A percentile compares a stretch with the other conserved stretches of the same genome.
Evolutionary conservation across 2,113 vertebrate species (phyloP).

Genomic region (Cepphus grylle): DNA sequence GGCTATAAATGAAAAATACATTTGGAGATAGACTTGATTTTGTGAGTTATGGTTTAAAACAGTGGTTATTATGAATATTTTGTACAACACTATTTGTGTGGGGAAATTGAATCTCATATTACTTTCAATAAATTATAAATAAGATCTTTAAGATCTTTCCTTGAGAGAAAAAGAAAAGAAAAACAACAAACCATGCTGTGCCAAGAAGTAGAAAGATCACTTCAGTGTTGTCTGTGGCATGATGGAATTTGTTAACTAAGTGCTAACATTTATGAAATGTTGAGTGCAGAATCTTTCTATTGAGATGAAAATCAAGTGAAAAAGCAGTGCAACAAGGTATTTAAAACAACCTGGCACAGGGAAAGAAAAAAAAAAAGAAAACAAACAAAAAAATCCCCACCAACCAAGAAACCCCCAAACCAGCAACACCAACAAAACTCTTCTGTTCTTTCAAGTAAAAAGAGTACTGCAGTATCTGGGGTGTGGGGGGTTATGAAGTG

Average conservation of each 20-base stretch:
- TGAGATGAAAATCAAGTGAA: conserved; percentile 51
- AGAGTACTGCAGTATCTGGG: background rate
- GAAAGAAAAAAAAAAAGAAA: too few relatives aligned
- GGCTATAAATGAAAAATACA: background rate
- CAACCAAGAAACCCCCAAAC: background rate
- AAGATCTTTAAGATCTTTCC: background rate
- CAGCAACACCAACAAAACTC: background rate
- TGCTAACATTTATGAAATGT: conserved; percentile 57
- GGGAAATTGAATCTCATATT: background rate
- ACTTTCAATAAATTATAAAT: conserved; percentile 2
- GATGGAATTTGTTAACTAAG: conserved; percentile 35
- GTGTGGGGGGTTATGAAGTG: background rate
- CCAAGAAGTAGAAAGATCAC: background rate
- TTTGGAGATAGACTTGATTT: conserved; percentile 1
- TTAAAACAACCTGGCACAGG: background rate
- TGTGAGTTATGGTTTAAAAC: background rate
- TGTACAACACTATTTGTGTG: background rate
- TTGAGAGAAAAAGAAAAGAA: background rate
- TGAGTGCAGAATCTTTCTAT: conserved; percentile 34
- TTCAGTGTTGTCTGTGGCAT: background rate
- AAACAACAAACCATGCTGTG: background rate
- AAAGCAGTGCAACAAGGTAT: background rate
- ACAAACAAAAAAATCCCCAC: background rate
- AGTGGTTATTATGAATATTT: background rate
- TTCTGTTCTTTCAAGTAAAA: background rate